A percentile compares a stretch with the other conserved stretches of the same genome.
Evolutionary conservation across 2,797 vertebrate species (phyloP).

Genomic region (Austrolebias charrua): DNA sequence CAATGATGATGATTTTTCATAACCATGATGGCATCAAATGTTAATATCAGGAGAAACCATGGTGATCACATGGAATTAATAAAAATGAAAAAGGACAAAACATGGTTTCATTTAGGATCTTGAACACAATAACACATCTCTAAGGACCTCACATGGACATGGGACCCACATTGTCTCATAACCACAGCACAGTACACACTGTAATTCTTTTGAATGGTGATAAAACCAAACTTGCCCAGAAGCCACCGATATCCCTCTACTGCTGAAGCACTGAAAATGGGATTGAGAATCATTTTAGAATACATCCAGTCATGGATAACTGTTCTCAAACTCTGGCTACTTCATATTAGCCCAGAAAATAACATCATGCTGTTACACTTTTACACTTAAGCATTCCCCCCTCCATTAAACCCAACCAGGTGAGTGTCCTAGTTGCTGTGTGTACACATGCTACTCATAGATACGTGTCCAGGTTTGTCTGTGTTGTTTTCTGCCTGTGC

Average conservation of each 20-base stretch:
- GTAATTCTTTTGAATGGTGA: neutral
- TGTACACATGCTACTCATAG: conserved; percentile 21
- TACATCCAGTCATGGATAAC: neutral
- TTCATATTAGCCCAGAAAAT: neutral
- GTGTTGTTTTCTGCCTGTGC: conserved; percentile 62
- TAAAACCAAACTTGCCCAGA: neutral
- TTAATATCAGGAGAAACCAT: no score
- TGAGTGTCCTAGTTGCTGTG: conserved; percentile 7
- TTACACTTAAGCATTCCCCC: neutral
- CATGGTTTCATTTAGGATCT: neutral
- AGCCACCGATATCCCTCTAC: neutral
- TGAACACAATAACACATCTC: neutral
- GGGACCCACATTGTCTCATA: neutral
- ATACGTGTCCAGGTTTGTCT: conserved; percentile 37
- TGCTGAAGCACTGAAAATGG: neutral
- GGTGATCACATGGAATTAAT: no score
- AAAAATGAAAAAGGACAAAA: neutral
- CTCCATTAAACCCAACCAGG: conserved; percentile 7
- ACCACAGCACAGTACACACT: neutral
- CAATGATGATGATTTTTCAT: no score
- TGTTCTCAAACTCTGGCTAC: neutral
- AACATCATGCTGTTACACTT: conserved; percentile 8
- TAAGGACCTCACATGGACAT: neutral
- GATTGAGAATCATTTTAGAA: neutral
- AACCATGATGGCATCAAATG: no score